Conservation (phyloP, 2,113 vertebrate species). For the Pterocles burchelli region DNA sequence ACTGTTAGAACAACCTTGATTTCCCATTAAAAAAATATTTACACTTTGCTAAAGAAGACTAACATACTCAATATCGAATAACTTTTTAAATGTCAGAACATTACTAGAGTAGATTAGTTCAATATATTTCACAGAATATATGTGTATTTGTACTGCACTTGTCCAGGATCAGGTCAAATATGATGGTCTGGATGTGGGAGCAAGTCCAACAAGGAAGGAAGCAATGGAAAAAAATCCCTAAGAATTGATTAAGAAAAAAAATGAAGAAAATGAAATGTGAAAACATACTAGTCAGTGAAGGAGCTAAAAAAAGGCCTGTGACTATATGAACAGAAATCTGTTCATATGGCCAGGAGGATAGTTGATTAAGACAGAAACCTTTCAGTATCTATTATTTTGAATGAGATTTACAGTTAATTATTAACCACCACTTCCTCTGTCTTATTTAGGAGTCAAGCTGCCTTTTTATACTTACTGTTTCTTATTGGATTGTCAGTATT, state of each 20-base stretch:
- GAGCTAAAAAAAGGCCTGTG: neutral
- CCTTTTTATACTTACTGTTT: neutral
- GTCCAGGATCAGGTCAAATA: neutral
- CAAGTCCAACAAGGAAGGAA: neutral
- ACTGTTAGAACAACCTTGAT: neutral
- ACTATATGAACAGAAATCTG: neutral
- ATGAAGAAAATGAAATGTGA: neutral
- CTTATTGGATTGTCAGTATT: conserved; percentile 10
- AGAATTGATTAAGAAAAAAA: neutral
- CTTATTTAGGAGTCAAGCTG: neutral
- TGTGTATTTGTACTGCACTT: neutral
- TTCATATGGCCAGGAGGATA: neutral
- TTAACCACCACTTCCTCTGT: neutral
- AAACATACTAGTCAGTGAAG: neutral
- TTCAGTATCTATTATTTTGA: neutral
- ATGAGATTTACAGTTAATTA: neutral
- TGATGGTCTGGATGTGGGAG: neutral
- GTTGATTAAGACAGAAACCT: neutral
- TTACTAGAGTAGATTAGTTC: neutral
- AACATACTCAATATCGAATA: neutral
- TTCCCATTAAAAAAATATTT: neutral
- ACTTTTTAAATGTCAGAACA: neutral
- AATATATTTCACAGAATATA: neutral
- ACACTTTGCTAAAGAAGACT: neutral
- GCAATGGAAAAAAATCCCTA: neutral